Conservation (phyloP, 2,113 vertebrate genomes). For the Pelecanus crispus region DNA sequence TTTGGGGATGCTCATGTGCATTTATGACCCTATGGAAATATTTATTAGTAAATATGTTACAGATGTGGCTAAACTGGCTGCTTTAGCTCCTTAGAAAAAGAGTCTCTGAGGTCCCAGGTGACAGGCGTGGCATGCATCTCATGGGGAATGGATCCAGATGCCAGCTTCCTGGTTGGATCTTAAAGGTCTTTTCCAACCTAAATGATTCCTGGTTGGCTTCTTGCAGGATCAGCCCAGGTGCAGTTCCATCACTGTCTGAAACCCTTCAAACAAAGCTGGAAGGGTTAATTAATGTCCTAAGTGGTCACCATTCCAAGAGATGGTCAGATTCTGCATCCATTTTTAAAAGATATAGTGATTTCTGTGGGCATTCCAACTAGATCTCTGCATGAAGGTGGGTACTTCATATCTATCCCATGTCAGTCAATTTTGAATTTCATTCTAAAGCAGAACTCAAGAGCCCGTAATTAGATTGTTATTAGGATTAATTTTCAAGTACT, state of each 20-base stretch:
- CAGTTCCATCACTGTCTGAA: background rate
- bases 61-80: background rate
- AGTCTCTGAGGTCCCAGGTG: too few species aligned
- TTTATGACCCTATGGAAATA: background rate
- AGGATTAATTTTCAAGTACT: constrained; percentile 50
- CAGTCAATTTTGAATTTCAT: constrained; percentile 38
- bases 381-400: background rate
- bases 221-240: background rate
- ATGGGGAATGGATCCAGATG: background rate
- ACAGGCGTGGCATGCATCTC: fast-evolving
- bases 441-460: constrained; percentile 35
- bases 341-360: background rate
- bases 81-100: background rate
- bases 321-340: background rate
- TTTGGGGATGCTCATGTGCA: background rate
- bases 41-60: too few species aligned
- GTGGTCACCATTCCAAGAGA: background rate
- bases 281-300: background rate
- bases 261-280: background rate
- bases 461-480: constrained; percentile 37
- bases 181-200: too few species aligned
- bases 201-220: background rate
- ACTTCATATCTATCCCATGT: constrained; percentile 1
- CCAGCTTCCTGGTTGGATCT: too few species aligned
- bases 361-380: background rate